Evolutionary conservation across 2,888 invertebrate genomes (phyloP).

Genomic region (Deilephila porcellus): DNA sequence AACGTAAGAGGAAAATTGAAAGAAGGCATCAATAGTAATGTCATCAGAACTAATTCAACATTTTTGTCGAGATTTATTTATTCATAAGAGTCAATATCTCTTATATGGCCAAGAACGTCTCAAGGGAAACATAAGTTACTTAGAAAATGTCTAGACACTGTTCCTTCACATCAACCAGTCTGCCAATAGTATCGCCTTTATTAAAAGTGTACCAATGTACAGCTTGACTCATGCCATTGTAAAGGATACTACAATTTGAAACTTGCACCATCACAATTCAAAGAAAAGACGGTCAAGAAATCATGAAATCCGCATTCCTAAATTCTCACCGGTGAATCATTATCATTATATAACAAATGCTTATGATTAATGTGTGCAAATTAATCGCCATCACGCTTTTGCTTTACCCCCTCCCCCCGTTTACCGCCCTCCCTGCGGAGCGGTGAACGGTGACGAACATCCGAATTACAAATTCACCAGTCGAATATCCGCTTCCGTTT

Average conservation of each 20-base stretch:
- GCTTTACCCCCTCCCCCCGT: not conserved
- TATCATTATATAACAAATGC: not conserved
- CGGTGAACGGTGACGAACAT: slow-evolving; percentile 35
- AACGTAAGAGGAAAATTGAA: too few relatives aligned
- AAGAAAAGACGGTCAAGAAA: not conserved
- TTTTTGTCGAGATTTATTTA: too few relatives aligned
- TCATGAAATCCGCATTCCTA: slow-evolving; percentile 17
- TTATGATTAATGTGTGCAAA: slow-evolving; percentile 16
- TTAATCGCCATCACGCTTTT: slow-evolving; percentile 13
- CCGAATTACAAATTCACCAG: slow-evolving; percentile 54
- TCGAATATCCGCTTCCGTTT: slow-evolving; percentile 61
- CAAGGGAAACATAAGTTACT: not conserved
- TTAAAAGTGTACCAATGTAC: not conserved
- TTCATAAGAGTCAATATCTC: too few relatives aligned
- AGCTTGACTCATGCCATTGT: not conserved
- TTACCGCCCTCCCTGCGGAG: not conserved
- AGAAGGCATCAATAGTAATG: too few relatives aligned
- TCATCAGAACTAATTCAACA: too few relatives aligned
- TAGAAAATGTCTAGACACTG: not conserved
- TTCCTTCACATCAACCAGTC: too few relatives aligned
- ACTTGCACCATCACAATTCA: slow-evolving; percentile 12
- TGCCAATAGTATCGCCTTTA: not conserved
- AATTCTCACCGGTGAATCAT: slow-evolving; percentile 5
- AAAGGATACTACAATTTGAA: not conserved
- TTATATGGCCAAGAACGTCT: too few relatives aligned